phyloP scores from a whole-genome alignment of 1,140 invertebrate species.

The Marisa cornuarietis region DNA sequence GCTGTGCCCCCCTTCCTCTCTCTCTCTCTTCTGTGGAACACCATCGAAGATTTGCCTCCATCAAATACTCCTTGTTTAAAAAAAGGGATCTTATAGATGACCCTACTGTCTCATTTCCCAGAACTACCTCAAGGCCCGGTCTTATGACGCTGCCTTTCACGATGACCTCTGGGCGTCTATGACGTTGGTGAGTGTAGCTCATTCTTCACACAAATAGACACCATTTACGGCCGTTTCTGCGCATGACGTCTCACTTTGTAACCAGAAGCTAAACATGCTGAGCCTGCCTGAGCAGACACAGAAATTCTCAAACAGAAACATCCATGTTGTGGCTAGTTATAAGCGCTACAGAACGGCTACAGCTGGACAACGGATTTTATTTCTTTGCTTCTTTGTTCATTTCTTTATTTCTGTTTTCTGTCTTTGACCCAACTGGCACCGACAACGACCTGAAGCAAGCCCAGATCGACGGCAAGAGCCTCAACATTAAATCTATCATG shows the following conservation, averaged over 20 bases:
- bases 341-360: background rate
- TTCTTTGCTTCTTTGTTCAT: background rate
- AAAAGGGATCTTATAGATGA: background rate
- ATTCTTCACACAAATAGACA: background rate
- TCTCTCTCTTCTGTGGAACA: background rate
- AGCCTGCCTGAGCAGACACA: too few species aligned
- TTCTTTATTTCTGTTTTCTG: background rate
- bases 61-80: background rate
- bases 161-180: conserved; percentile 86
- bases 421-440: conserved; percentile 17
- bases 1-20: too few species aligned
- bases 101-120: conserved; percentile 36
- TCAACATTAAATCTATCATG: conserved; percentile 76
- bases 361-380: too few species aligned
- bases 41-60: background rate
- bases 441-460: conserved; percentile 36
- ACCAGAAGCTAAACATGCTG: background rate
- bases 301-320: background rate
- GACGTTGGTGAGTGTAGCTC: conserved; percentile 73
- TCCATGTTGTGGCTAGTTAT: too few species aligned
- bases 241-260: background rate
- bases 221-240: background rate
- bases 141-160: conserved; percentile 83
- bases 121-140: conserved; percentile 78
- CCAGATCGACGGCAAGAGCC: conserved; percentile 24